Evolutionary conservation across 1,140 invertebrate genomes (phyloP), one percentile per base, ranked within the genome.

Genomic region (Pseudomyrmex flavicornis): DNA sequence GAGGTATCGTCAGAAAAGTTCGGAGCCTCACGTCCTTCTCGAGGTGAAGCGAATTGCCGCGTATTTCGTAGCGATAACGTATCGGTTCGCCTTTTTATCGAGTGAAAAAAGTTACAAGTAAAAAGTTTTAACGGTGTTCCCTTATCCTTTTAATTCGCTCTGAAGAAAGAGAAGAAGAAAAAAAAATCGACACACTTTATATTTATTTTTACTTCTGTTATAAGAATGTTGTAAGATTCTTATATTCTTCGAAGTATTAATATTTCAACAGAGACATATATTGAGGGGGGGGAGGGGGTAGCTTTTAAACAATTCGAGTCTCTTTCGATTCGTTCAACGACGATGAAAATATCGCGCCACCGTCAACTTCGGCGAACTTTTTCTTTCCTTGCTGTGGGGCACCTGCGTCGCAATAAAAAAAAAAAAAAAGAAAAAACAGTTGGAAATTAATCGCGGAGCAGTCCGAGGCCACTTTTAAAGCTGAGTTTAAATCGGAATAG

Each of bases 401-500:
- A 22, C 46, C 10, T 35, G 35, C 44, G 26, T 15, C n/a, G 50
- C 26, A 20, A 68, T 50, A 2, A 8, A 46, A 7, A 20, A 22
- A 59, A 76, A 66, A 63, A 46, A 22, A 48, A 76, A 35, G 35
- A 35, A 35, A 35, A 35, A 35, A 35, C 22, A 76, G 9, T 58
- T 63, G 50, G 52, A 70, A 87, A 84, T 88, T 80, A 84, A 84
- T 80, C 70, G 80, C 17, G 22, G 44, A 35, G 35, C 52, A 50
- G 17, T 56, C 22, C 50, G 63, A 58, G 26, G 10, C 65, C 13
- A 22, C 59, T 84, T 84, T 79, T 58, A 83, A 4, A 44, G 73
- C 48, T 20, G 15, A 58, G 82, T 73, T 84, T 88, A 79, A 88
- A 86, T 84, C 82, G 65, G n/a, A 0, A 35, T 35, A 35, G 35